A percentile compares a stretch with the other conserved stretches of the same genome.
phyloP scores from a whole-genome alignment of 1,140 invertebrate species.

The Metopolophium dirhodum region DNA sequence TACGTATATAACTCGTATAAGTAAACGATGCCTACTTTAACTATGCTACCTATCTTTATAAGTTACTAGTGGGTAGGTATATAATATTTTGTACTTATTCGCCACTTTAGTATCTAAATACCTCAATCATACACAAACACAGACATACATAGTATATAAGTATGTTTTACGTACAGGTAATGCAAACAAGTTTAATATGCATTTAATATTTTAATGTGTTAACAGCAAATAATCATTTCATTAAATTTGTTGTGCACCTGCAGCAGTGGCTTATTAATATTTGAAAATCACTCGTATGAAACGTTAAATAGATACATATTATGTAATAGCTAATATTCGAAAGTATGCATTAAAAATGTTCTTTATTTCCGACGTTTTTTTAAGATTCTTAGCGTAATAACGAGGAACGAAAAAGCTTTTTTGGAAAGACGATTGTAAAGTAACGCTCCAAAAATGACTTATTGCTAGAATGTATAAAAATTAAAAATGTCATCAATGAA shows the following conservation, averaged over 20 bases:
- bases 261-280: neutral
- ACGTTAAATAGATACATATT: neutral
- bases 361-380: neutral
- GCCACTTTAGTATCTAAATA: neutral
- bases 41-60: neutral
- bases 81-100: neutral
- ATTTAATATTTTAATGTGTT: neutral
- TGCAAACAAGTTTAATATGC: neutral
- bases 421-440: neutral
- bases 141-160: neutral
- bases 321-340: neutral
- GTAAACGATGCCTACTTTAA: neutral
- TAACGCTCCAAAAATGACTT: neutral
- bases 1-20: neutral
- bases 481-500: too few relatives aligned
- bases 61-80: neutral
- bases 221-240: neutral
- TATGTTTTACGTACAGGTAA: neutral
- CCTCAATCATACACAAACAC: neutral
- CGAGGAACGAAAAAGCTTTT: neutral
- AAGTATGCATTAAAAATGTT: neutral
- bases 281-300: neutral
- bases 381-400: neutral
- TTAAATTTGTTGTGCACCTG: neutral
- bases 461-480: neutral